Conservation (phyloP, 2,113 vertebrate genomes). For the Stictonetta naevosa region DNA sequence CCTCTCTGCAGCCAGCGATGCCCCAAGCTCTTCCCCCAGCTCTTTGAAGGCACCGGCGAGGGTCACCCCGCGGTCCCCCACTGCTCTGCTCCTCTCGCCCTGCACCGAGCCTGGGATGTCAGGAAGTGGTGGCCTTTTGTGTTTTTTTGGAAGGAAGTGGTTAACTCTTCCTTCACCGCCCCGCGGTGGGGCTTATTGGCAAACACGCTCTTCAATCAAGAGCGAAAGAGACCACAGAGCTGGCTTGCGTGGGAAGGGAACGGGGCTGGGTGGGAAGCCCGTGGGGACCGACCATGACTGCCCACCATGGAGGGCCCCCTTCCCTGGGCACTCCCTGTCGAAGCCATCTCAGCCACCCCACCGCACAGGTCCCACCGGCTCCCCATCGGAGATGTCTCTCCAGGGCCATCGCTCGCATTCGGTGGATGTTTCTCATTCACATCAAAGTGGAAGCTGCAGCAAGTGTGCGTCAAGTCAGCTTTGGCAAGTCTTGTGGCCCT, state of each 20-base stretch:
- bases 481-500: background rate
- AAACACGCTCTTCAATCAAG: conserved; percentile 68
- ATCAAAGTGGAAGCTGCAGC: conserved; percentile 17
- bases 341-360: background rate
- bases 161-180: conserved; percentile 56
- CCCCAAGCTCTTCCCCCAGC: background rate
- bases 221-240: conserved; percentile 61
- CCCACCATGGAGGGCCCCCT: background rate
- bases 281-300: rapidly evolving
- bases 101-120: background rate
- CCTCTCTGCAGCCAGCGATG: background rate
- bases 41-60: background rate
- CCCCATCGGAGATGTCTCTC: background rate
- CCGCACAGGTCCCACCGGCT: background rate
- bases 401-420: background rate
- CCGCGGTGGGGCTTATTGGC: background rate
- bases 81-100: background rate
- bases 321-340: background rate
- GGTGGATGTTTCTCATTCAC: background rate
- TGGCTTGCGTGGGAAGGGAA: conserved; percentile 29
- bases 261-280: background rate
- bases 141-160: conserved; percentile 47
- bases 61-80: background rate
- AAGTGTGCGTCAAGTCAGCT: background rate
- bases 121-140: background rate